Percentiles rank a stretch among this genome's conserved stretches.
Conservation (phyloP, 2,797 vertebrate genomes). For the Rhinichthys osculus region DNA sequence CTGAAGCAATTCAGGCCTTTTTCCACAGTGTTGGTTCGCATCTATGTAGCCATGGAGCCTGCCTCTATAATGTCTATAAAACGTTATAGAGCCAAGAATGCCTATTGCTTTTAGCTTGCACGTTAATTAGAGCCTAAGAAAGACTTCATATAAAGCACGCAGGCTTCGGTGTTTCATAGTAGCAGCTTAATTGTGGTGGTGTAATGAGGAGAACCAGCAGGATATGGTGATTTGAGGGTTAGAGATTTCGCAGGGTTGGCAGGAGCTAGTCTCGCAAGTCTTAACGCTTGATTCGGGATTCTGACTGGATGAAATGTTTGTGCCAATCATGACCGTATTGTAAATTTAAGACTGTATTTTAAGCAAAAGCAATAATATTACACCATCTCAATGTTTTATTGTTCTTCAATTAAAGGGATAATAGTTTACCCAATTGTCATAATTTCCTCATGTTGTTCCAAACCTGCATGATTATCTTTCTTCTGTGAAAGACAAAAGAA, state of each 20-base stretch:
- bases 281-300: background rate
- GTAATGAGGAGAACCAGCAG: conserved; percentile 36
- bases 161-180: conserved; percentile 7
- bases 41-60: conserved; percentile 24
- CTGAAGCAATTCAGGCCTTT: conserved; percentile 19
- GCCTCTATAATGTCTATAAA: conserved; percentile 31
- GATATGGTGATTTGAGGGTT: conserved; percentile 31
- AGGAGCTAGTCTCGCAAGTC: conserved; percentile 6
- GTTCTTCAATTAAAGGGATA: background rate
- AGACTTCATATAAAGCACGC: conserved; percentile 17
- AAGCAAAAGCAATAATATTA: background rate
- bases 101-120: conserved; percentile 2
- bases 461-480: background rate
- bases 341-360: background rate
- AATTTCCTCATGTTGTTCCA: background rate
- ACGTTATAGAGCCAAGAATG: conserved; percentile 26
- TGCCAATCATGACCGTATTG: too few species aligned
- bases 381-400: background rate
- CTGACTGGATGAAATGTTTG: background rate
- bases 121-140: conserved; percentile 38
- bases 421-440: background rate
- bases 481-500: background rate
- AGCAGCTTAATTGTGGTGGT: conserved; percentile 37
- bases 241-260: conserved; percentile 21
- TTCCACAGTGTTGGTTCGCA: conserved; percentile 12